Percentiles rank a stretch among this genome's conserved stretches.
Conservation (phyloP, 2,888 invertebrate genomes). For the Apamea sordens region DNA sequence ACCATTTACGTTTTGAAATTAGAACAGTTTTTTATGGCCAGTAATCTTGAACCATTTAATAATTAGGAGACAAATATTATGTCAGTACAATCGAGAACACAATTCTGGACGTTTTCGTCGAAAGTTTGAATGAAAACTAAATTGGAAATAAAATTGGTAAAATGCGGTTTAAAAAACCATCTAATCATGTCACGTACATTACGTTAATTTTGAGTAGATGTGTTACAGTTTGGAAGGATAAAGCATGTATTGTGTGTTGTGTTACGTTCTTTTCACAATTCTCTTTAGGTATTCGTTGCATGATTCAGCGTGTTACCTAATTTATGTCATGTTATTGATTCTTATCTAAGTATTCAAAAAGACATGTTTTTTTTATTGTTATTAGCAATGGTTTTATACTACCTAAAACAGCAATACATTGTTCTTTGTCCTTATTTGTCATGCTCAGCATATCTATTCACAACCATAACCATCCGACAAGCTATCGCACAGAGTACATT, state of each 20-base stretch:
- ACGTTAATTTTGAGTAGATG: constrained; percentile 54
- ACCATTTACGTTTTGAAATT: constrained; percentile 26
- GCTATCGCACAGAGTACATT: neutral
- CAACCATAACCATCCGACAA: neutral
- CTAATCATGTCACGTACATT: constrained; percentile 82
- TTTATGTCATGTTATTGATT: constrained; percentile 46
- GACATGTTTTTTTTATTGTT: constrained; percentile 1
- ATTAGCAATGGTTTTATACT: neutral
- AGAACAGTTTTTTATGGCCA: constrained; percentile 8
- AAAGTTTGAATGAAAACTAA: constrained; percentile 36
- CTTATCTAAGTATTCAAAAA: constrained; percentile 40
- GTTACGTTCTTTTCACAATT: constrained; percentile 64
- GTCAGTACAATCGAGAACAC: constrained; percentile 18
- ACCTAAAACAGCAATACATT: neutral
- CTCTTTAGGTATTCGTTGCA: constrained; percentile 42
- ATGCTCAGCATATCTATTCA: neutral
- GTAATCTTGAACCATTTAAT: neutral
- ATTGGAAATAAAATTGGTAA: constrained; percentile 16
- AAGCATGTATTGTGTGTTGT: constrained; percentile 66
- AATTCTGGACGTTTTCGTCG: constrained; percentile 14
- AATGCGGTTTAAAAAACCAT: constrained; percentile 44
- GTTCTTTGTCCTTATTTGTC: neutral
- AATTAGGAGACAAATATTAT: neutral
- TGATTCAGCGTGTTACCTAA: constrained; percentile 53
- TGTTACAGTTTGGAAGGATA: constrained; percentile 67